phyloP scores from a whole-genome alignment of 2,797 vertebrate species.

The Ctenosaura bakeri region DNA sequence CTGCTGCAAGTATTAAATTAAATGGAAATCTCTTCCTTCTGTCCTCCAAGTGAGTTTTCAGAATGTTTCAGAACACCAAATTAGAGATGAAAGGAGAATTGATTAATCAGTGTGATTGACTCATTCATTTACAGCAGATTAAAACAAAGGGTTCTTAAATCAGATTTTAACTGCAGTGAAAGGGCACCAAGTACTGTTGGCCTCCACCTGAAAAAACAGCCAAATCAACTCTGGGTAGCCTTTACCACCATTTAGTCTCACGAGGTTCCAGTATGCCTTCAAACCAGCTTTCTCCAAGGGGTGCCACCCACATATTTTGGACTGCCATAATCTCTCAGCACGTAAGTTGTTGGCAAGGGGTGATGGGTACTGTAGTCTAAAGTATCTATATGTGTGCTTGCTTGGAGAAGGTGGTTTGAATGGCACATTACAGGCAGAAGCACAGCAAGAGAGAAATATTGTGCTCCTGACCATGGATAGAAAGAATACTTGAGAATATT shows the following conservation, averaged over 20 bases:
- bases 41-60: conserved; percentile 2
- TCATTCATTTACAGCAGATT: conserved; percentile 41
- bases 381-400: not conserved
- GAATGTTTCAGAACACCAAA: conserved; percentile 18
- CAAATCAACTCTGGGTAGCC: not conserved
- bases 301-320: not conserved
- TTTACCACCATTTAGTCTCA: not conserved
- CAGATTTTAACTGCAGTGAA: conserved; percentile 24
- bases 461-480: too few species aligned
- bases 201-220: not conserved
- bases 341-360: not conserved
- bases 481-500: too few species aligned
- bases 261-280: not conserved
- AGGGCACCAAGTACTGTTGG: conserved; percentile 24
- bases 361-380: not conserved
- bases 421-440: not conserved
- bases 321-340: not conserved
- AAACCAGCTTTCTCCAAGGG: not conserved
- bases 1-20: not conserved
- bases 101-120: conserved; percentile 38
- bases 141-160: conserved; percentile 21
- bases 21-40: not conserved
- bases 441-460: not conserved
- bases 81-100: conserved; percentile 29
- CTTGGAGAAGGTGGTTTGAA: not conserved